phyloP scores from a whole-genome alignment of 2,888 invertebrate genomes.

The Mayetiola destructor region DNA sequence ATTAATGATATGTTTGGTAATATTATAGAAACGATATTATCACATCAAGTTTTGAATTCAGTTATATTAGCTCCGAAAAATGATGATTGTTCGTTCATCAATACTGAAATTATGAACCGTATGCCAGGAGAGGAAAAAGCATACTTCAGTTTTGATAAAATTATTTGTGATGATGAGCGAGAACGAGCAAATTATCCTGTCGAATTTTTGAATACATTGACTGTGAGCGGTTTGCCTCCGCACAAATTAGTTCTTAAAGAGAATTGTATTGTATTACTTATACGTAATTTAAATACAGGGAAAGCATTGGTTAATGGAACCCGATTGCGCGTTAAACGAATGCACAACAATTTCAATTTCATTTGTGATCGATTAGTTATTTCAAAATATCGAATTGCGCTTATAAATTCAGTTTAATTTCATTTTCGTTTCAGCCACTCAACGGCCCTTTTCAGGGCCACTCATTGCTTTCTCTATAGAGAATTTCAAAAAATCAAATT shows the following conservation, averaged over 20 bases:
- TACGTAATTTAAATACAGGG: conserved; percentile 13
- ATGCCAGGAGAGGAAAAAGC: not conserved
- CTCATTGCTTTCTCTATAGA: too few species aligned
- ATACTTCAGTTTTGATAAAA: conserved; percentile 14
- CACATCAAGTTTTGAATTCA: conserved; percentile 3
- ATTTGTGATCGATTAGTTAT: too few species aligned
- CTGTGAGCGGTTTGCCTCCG: not conserved
- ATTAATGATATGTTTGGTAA: conserved; percentile 11
- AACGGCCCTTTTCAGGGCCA: too few species aligned
- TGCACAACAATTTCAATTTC: too few species aligned
- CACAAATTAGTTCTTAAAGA: conserved; percentile 12
- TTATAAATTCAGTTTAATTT: too few species aligned
- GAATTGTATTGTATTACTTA: conserved; percentile 1
- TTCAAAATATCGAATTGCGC: too few species aligned
- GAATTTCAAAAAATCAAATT: too few species aligned
- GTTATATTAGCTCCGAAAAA: conserved; percentile 14
- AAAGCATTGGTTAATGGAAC: conserved; percentile 13
- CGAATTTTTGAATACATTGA: conserved; percentile 13
- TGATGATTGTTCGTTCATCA: not conserved
- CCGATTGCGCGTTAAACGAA: conserved; percentile 13
- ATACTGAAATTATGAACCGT: not conserved
- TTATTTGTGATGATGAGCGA: not conserved
- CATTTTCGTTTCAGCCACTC: too few species aligned
- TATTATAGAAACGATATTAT: conserved; percentile 1
- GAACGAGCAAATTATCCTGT: conserved; percentile 9